Conservation (phyloP, 2,113 vertebrate species). For the Oxyura jamaicensis region DNA sequence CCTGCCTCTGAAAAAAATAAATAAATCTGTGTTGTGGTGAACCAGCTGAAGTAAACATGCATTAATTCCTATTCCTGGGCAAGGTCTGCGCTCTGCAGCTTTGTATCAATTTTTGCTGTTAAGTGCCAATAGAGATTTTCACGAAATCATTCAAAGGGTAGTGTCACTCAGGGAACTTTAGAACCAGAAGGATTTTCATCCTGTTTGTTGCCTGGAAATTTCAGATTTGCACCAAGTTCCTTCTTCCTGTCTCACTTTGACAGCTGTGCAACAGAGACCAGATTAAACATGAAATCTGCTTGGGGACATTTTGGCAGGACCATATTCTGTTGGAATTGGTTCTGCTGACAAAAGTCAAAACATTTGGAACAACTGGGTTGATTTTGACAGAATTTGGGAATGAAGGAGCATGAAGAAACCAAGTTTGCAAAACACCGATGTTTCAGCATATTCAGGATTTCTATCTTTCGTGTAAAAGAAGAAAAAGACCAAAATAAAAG, state of each 20-base stretch:
- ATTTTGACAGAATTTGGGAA: conserved; percentile 25
- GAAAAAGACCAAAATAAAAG: background rate
- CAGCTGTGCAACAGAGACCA: background rate
- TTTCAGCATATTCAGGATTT: background rate
- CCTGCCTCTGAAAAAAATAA: background rate
- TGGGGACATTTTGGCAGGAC: conserved; percentile 10
- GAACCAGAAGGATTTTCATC: background rate
- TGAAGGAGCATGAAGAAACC: background rate
- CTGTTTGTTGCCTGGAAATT: background rate
- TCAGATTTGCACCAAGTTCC: background rate
- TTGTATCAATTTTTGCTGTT: background rate
- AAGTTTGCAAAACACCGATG: background rate
- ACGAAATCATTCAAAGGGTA: background rate
- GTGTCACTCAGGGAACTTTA: background rate
- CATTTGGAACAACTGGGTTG: conserved; percentile 35
- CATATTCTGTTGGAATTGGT: background rate
- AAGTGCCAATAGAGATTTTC: background rate
- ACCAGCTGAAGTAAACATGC: background rate
- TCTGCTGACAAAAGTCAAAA: conserved; percentile 34
- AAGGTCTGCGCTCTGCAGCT: background rate
- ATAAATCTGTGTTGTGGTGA: background rate
- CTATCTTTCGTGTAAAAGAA: background rate
- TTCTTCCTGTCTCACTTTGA: conserved; percentile 8
- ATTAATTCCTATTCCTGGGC: background rate
- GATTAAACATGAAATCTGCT: background rate